Conservation (phyloP, 2,113 vertebrate genomes). For the Pterocles gutturalis region DNA sequence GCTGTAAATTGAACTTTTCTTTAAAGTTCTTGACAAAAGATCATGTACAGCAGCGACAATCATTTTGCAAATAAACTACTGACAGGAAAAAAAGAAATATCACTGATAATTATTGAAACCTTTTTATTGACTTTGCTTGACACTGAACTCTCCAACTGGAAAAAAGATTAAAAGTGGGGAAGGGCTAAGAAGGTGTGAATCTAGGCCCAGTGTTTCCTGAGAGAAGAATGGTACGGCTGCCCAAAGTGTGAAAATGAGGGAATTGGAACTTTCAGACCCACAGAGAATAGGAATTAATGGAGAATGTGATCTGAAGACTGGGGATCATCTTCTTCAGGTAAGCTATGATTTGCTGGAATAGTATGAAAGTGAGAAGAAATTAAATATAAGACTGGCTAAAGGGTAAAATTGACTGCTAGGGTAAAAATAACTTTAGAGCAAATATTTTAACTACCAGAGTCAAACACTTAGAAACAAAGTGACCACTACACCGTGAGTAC, state of each 20-base stretch:
- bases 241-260: not conserved
- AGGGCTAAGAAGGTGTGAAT: not conserved
- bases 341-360: not conserved
- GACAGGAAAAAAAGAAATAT: not conserved
- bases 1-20: not conserved
- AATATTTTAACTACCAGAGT: not conserved
- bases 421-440: not conserved
- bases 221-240: not conserved
- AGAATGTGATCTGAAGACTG: not conserved
- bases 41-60: not conserved
- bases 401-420: not conserved
- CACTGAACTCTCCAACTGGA: not conserved
- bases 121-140: not conserved
- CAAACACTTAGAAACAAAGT: not conserved
- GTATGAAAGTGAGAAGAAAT: not conserved
- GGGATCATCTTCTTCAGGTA: not conserved
- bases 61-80: slow-evolving; percentile 23
- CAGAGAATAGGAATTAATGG: not conserved
- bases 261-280: not conserved
- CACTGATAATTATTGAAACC: not conserved
- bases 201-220: not conserved
- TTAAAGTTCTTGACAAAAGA: not conserved
- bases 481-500: not conserved
- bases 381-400: not conserved
- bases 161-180: not conserved